These are phyloP conservation scores for Semnornis frantzii DNA, from an alignment of 2,113 vertebrate genomes.

Conservation along the genomic window DNA sequence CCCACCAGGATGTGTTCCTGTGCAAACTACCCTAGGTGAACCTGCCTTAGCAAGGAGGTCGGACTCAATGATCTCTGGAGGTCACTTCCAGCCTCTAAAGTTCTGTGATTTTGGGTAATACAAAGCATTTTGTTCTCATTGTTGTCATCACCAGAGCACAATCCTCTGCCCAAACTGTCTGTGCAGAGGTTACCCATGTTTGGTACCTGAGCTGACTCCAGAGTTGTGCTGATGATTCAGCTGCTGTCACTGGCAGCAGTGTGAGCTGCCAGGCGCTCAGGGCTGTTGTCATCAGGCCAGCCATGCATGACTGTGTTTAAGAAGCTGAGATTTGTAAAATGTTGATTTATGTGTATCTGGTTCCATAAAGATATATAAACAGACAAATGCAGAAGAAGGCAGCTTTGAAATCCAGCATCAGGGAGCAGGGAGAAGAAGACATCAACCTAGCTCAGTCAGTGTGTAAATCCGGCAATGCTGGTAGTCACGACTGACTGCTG, in stretches of 20 bases:
- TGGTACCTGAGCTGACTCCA: not conserved
- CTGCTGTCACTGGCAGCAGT: not conserved
- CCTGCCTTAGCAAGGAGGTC: too few relatives aligned
- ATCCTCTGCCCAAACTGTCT: not conserved
- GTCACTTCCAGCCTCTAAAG: too few relatives aligned
- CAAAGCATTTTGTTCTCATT: not conserved
- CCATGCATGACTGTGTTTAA: not conserved
- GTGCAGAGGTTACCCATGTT: not conserved
- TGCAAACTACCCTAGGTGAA: too few relatives aligned
- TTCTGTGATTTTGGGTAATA: not conserved
- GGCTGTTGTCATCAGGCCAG: slow-evolving; percentile 1
- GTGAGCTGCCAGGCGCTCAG: not conserved
- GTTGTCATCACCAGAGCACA: not conserved
- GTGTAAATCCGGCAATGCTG: not conserved
- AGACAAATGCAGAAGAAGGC: not conserved
- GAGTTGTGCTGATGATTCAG: not conserved
- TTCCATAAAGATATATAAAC: not conserved
- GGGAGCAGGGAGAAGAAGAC: not conserved
- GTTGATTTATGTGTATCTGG: not conserved
- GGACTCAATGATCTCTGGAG: too few relatives aligned
- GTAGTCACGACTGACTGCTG: not conserved
- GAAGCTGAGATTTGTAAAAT: slow-evolving; percentile 5
- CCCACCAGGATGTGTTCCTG: too few relatives aligned
- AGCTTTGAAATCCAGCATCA: not conserved
- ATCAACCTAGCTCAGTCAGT: not conserved